phyloP scores from a whole-genome alignment of 2,888 invertebrate genomes.

The Eilema caniola region DNA sequence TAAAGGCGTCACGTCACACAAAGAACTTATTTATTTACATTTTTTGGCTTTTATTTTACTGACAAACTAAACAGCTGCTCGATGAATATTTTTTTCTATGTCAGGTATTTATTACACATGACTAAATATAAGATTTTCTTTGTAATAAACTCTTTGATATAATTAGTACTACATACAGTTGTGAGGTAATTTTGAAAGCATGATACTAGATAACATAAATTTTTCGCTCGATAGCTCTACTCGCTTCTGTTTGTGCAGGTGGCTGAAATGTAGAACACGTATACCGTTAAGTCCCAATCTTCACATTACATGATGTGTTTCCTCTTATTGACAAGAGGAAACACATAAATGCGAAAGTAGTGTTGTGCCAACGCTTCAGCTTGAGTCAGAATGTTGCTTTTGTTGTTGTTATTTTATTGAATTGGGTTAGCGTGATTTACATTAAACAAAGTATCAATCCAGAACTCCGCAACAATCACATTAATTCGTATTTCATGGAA shows the following conservation, averaged over 20 bases:
- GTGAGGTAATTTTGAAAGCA: conserved; percentile 6
- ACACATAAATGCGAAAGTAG: conserved; percentile 58
- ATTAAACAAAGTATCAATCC: conserved; percentile 26
- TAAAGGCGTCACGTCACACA: conserved; percentile 47
- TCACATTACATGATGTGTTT: conserved; percentile 26
- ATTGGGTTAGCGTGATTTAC: conserved; percentile 27
- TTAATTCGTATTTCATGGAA: not conserved
- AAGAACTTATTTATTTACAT: conserved; percentile 31
- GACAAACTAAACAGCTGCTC: conserved; percentile 23
- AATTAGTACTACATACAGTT: conserved; percentile 10
- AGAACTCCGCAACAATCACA: conserved; percentile 6
- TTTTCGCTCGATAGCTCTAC: conserved; percentile 33
- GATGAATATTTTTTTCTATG: conserved; percentile 8
- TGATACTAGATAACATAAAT: conserved; percentile 17
- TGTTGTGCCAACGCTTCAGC: conserved; percentile 58
- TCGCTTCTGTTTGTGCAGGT: conserved; percentile 37
- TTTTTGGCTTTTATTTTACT: conserved; percentile 21
- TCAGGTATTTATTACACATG: too few relatives aligned
- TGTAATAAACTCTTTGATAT: not conserved
- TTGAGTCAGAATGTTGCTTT: conserved; percentile 10
- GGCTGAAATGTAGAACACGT: conserved; percentile 36
- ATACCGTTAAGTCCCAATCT: conserved; percentile 31
- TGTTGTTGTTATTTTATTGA: conserved; percentile 38
- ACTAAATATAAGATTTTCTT: not conserved
- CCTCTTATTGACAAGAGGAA: conserved; percentile 53